These are phyloP conservation scores for Cirrhinus molitorella DNA, from an alignment of 2,797 vertebrate species.

Conservation along the genomic window DNA sequence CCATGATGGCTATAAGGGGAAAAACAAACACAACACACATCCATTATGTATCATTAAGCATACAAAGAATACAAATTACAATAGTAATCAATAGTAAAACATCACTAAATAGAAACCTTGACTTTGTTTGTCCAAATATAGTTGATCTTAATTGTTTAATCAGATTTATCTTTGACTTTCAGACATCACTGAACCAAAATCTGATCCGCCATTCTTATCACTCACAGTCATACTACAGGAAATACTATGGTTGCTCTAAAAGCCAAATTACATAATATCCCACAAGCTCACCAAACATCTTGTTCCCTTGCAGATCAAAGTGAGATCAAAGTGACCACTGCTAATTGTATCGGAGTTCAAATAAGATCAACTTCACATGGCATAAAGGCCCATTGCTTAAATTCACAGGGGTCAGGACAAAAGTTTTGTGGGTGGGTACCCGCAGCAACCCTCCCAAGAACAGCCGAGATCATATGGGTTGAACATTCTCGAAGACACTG, in stretches of 20 bases:
- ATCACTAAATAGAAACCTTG: too few species aligned
- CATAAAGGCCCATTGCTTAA: conserved; percentile 12
- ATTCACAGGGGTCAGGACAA: neutral
- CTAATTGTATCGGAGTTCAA: conserved; percentile 23
- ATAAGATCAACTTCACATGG: conserved; percentile 46
- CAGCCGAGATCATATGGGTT: neutral
- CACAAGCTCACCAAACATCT: conserved; percentile 27
- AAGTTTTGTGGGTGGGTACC: neutral
- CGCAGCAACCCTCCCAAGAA: neutral
- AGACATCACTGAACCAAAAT: neutral
- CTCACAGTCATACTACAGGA: neutral
- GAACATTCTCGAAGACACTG: neutral
- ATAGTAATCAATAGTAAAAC: neutral
- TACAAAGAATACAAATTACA: conserved; percentile 20
- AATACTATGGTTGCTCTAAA: neutral
- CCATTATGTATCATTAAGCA: conserved; percentile 31
- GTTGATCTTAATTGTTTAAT: neutral
- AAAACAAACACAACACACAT: conserved; percentile 57
- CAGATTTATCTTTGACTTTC: neutral
- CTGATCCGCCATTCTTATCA: neutral
- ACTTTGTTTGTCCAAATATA: neutral
- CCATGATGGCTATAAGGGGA: conserved; percentile 89
- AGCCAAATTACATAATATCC: conserved; percentile 38
- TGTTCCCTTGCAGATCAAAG: conserved; percentile 43
- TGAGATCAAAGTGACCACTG: conserved; percentile 36